A percentile compares a stretch with the other conserved stretches of the same genome.
Evolutionary conservation across 1,140 invertebrate genomes (phyloP).

Genomic region (Mercenaria mercenaria): DNA sequence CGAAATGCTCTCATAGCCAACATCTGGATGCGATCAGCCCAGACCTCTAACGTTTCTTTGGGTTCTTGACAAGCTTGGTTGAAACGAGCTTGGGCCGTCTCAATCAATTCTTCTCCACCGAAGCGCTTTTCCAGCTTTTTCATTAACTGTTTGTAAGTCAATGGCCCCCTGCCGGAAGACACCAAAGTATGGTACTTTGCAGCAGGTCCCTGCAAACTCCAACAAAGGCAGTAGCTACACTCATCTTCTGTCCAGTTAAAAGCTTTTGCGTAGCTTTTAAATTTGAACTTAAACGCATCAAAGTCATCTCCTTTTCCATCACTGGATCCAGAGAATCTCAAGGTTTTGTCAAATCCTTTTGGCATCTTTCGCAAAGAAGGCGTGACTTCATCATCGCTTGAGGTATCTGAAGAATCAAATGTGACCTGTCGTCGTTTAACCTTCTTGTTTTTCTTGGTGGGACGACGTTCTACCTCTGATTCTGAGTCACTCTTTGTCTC

Average conservation of each 20-base stretch:
- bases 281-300: slow-evolving; percentile 14
- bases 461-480: too few relatives aligned
- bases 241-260: slow-evolving; percentile 24
- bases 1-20: slow-evolving; percentile 40
- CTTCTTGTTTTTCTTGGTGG: too few relatives aligned
- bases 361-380: neutral
- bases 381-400: neutral
- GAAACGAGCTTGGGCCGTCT: slow-evolving; percentile 54
- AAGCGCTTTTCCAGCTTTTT: slow-evolving; percentile 56
- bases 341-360: too few relatives aligned
- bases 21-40: slow-evolving; percentile 10
- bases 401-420: neutral
- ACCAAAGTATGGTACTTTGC: slow-evolving; percentile 16
- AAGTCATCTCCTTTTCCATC: slow-evolving; percentile 17
- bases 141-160: neutral
- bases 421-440: neutral
- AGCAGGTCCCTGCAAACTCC: slow-evolving; percentile 14
- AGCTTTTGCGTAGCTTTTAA: slow-evolving; percentile 8
- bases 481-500: neutral
- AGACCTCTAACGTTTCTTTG: slow-evolving; percentile 56
- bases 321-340: too few relatives aligned
- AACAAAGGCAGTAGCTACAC: neutral
- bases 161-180: neutral
- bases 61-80: slow-evolving; percentile 45
- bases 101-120: slow-evolving; percentile 27